Evolutionary conservation across 2,113 vertebrate genomes (phyloP).

Genomic region (Burhinus bistriatus): DNA sequence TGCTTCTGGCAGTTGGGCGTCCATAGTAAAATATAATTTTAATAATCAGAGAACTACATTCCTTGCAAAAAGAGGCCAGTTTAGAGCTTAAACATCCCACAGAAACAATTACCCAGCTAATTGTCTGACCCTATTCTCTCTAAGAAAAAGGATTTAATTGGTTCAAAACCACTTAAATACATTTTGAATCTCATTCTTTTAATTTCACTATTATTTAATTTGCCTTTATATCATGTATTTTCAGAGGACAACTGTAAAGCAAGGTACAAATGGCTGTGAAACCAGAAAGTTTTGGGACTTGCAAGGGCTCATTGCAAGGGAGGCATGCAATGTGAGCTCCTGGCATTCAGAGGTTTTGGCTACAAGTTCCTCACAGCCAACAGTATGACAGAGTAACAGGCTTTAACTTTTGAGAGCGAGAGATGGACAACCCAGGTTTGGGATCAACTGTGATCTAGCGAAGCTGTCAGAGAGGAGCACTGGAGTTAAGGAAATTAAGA

Average conservation of each 20-base stretch:
- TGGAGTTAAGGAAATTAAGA: background rate
- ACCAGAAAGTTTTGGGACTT: background rate
- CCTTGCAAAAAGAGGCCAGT: background rate
- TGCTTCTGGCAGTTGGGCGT: background rate
- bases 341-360: background rate
- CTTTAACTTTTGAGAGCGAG: background rate
- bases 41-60: background rate
- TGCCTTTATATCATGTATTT: background rate
- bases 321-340: background rate
- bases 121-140: background rate
- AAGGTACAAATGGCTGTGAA: background rate
- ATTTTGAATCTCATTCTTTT: background rate
- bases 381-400: background rate
- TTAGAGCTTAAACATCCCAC: background rate
- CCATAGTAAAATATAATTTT: background rate
- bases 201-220: background rate
- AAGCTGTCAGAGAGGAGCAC: background rate
- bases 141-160: background rate
- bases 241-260: background rate
- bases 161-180: background rate
- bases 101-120: background rate
- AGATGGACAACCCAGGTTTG: background rate
- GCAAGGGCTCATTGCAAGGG: background rate
- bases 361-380: background rate
- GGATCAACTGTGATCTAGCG: background rate